phyloP scores from a whole-genome alignment of 2,888 invertebrate species.

The Brachyopa scutellaris region DNA sequence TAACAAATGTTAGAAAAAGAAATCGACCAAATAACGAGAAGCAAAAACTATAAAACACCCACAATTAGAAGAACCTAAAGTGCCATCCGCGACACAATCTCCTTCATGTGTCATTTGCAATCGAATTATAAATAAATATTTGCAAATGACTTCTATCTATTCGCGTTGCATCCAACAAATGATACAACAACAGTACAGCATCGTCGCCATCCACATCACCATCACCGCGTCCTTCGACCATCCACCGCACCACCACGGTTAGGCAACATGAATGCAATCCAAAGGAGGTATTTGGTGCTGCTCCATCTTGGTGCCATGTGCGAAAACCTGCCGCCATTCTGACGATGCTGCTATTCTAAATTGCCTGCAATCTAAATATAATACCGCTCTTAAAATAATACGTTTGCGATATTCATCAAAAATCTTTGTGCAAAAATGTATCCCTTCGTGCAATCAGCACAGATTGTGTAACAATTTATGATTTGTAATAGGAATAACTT shows the following conservation, averaged over 20 bases:
- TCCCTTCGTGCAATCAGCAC: slow-evolving; percentile 38
- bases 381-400: slow-evolving; percentile 59
- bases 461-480: slow-evolving; percentile 58
- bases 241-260: slow-evolving; percentile 22
- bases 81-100: slow-evolving; percentile 29
- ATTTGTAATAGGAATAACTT: not conserved
- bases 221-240: slow-evolving; percentile 36
- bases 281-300: slow-evolving; percentile 38
- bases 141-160: slow-evolving; percentile 40
- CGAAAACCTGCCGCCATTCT: slow-evolving; percentile 42
- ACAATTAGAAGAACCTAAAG: slow-evolving; percentile 3
- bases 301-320: slow-evolving; percentile 34
- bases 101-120: slow-evolving; percentile 32
- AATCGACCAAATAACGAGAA: too few species aligned
- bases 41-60: too few species aligned
- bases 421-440: slow-evolving; percentile 27
- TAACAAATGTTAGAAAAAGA: too few species aligned
- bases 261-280: slow-evolving; percentile 38
- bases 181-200: slow-evolving; percentile 14
- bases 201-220: slow-evolving; percentile 15
- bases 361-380: slow-evolving; percentile 64
- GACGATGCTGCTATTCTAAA: slow-evolving; percentile 48
- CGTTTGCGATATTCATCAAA: slow-evolving; percentile 56
- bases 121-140: slow-evolving; percentile 60
- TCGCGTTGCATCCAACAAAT: slow-evolving; percentile 25